phyloP scores from a whole-genome alignment of 2,113 vertebrate genomes.

The Rhinolophus ferrumequinum region DNA sequence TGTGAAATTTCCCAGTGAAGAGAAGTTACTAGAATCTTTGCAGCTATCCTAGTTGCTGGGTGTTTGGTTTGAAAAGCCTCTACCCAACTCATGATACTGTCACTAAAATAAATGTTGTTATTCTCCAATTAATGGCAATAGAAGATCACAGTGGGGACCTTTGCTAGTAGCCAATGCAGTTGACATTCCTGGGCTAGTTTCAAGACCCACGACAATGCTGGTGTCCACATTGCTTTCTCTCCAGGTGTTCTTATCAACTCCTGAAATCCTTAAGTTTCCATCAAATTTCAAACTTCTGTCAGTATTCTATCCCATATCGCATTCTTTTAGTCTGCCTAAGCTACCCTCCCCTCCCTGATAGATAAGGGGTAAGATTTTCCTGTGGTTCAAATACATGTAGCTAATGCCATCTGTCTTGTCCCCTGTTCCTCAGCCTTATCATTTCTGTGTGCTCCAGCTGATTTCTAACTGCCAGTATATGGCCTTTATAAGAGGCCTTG shows the following conservation, averaged over 20 bases:
- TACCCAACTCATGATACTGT: not conserved
- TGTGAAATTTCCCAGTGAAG: conserved; percentile 29
- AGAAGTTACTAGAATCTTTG: conserved; percentile 23
- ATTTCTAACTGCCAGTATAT: not conserved
- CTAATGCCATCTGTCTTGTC: not conserved
- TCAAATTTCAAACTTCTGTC: conserved; percentile 13
- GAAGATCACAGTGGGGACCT: too few species aligned
- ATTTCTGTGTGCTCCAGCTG: not conserved
- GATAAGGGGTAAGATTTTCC: not conserved
- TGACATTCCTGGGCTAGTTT: not conserved
- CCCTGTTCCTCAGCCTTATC: not conserved
- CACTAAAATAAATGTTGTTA: not conserved
- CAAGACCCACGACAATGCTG: not conserved
- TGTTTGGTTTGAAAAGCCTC: conserved; percentile 46
- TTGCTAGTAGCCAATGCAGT: not conserved
- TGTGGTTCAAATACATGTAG: conserved; percentile 11
- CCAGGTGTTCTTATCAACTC: not conserved
- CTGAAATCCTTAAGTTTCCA: conserved; percentile 12
- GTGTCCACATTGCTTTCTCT: not conserved
- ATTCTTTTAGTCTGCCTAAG: not conserved
- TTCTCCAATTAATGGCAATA: not conserved
- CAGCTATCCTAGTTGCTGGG: not conserved
- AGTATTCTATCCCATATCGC: not conserved
- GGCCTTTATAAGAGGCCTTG: not conserved
- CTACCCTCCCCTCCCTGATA: not conserved